Percentiles rank a stretch among this genome's conserved stretches.
Evolutionary conservation across 2,113 vertebrate genomes (phyloP).

Genomic region (Dissostichus mawsoni): DNA sequence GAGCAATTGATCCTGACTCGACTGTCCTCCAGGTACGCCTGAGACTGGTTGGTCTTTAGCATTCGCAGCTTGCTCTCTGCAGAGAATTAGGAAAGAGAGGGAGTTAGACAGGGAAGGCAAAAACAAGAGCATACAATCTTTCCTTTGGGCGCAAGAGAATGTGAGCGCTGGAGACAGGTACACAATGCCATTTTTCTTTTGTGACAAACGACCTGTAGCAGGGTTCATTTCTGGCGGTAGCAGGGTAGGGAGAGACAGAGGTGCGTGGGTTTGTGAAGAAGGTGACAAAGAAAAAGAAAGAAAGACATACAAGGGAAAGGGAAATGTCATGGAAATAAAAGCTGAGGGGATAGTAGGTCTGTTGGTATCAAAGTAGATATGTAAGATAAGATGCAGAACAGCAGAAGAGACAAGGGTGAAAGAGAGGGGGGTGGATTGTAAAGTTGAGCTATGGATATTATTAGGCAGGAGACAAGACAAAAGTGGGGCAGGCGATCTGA

Average conservation of each 20-base stretch:
- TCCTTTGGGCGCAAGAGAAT: slow-evolving; percentile 42
- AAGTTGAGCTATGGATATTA: slow-evolving; percentile 36
- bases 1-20: slow-evolving; percentile 93
- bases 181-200: slow-evolving; percentile 66
- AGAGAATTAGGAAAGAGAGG: slow-evolving; percentile 14
- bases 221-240: slow-evolving; percentile 65
- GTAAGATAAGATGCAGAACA: slow-evolving; percentile 52
- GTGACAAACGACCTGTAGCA: slow-evolving; percentile 59
- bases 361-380: slow-evolving; percentile 41
- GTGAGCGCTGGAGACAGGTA: slow-evolving; percentile 59
- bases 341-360: slow-evolving; percentile 41
- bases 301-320: slow-evolving; percentile 22
- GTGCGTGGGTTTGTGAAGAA: slow-evolving; percentile 40
- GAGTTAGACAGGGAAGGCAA: slow-evolving; percentile 7
- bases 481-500: slow-evolving; percentile 44
- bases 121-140: slow-evolving; percentile 33
- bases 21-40: slow-evolving; percentile 90
- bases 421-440: slow-evolving; percentile 28
- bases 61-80: slow-evolving; percentile 93
- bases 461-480: slow-evolving; percentile 58
- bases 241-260: slow-evolving; percentile 50
- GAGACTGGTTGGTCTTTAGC: slow-evolving; percentile 91
- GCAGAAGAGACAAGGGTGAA: slow-evolving; percentile 23
- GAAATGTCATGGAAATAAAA: slow-evolving; percentile 51
- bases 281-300: slow-evolving; percentile 51